phyloP scores from a whole-genome alignment of 2,797 vertebrate species.

The Falco berigora region DNA sequence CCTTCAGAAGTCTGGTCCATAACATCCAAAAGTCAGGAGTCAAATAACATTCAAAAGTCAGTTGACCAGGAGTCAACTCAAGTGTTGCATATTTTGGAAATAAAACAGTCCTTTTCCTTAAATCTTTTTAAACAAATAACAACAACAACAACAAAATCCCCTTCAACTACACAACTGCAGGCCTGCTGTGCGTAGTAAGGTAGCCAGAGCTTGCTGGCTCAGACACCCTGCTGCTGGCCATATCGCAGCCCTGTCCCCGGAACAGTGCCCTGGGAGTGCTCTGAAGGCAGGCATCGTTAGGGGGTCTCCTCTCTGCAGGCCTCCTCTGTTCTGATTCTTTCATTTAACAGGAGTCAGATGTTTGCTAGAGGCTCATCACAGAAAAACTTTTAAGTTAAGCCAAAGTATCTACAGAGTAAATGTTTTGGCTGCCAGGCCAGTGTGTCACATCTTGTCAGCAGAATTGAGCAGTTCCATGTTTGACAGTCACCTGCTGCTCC shows the following conservation, averaged over 20 bases:
- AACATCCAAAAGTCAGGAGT: background rate
- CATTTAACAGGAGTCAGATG: slow-evolving; percentile 23
- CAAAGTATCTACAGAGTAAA: slow-evolving; percentile 7
- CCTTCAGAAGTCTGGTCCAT: background rate
- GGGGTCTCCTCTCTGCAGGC: background rate
- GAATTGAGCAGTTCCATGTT: background rate
- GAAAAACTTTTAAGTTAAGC: slow-evolving; percentile 21
- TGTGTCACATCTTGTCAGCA: background rate
- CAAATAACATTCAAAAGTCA: background rate
- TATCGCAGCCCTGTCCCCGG: background rate
- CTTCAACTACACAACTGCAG: background rate
- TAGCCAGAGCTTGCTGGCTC: background rate
- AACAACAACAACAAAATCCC: background rate
- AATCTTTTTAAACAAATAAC: background rate
- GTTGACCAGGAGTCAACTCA: background rate
- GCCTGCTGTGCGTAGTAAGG: background rate
- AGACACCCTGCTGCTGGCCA: background rate
- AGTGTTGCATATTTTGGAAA: background rate
- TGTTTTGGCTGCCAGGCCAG: background rate
- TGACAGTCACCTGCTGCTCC: slow-evolving; percentile 15
- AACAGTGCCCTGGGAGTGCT: background rate
- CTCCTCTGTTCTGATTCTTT: background rate
- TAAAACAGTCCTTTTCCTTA: background rate
- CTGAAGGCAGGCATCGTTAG: background rate
- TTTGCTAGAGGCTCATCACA: slow-evolving; percentile 3